Conservation (phyloP, 2,113 vertebrate species). For the Zapornia atra region DNA sequence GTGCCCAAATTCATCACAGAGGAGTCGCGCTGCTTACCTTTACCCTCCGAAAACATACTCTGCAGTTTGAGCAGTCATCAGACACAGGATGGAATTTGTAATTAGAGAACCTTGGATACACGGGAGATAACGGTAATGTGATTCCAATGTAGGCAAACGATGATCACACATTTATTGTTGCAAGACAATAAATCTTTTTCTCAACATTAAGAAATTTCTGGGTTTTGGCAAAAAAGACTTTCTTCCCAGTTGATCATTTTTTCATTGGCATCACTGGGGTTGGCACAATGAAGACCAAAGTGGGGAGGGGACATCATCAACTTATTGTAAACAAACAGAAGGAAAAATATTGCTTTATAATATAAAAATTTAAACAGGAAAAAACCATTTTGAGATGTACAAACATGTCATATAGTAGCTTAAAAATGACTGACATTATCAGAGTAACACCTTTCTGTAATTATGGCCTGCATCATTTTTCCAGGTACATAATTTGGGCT, state of each 20-base stretch:
- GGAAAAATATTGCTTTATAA: neutral
- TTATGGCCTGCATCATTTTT: neutral
- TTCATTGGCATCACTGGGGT: neutral
- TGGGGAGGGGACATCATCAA: neutral
- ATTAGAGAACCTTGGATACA: neutral
- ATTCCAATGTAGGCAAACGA: neutral
- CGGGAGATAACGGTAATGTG: neutral
- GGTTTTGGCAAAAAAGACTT: neutral
- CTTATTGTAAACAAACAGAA: neutral
- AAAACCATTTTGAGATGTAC: neutral
- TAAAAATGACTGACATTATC: neutral
- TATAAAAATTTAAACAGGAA: neutral
- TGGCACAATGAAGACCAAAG: neutral
- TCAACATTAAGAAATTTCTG: neutral
- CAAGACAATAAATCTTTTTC: neutral
- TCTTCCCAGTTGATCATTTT: neutral
- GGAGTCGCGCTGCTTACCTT: neutral
- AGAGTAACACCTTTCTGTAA: neutral
- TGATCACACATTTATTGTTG: fast-evolving
- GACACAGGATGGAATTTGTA: neutral
- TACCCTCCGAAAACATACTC: neutral
- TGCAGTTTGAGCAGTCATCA: neutral
- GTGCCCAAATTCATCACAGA: neutral
- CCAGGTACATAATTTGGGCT: neutral
- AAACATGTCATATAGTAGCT: neutral